A percentile compares a stretch with the other conserved stretches of the same genome.
Conservation (phyloP, 2,888 invertebrate species). For the Acrobasis suavella region DNA sequence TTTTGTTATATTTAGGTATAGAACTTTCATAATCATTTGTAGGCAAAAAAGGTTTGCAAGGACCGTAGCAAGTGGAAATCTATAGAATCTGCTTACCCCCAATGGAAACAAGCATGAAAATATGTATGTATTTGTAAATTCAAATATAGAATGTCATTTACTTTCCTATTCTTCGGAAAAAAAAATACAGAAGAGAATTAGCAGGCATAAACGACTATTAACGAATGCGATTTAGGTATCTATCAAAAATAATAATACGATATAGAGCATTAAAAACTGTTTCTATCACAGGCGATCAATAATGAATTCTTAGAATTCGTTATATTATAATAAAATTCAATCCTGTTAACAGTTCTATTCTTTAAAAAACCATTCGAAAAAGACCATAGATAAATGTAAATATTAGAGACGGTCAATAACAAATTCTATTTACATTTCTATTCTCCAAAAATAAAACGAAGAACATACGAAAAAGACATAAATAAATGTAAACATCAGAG, state of each 20-base stretch:
- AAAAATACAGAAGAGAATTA: too few species aligned
- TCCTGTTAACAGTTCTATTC: background rate
- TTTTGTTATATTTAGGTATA: too few species aligned
- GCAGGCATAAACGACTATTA: background rate
- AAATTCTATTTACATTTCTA: too few species aligned
- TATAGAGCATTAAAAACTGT: background rate
- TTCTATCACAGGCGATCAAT: background rate
- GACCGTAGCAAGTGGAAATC: too few species aligned
- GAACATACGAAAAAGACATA: background rate
- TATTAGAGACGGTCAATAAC: background rate
- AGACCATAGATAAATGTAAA: conserved; percentile 6
- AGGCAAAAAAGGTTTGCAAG: too few species aligned
- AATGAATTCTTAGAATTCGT: too few species aligned
- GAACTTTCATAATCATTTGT: background rate
- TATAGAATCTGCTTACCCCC: too few species aligned
- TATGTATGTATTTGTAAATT: too few species aligned
- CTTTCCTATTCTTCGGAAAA: too few species aligned
- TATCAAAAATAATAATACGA: background rate
- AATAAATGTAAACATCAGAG: conserved; percentile 9
- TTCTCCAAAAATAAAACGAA: background rate
- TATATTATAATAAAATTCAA: too few species aligned
- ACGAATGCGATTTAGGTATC: background rate
- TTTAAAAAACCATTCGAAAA: background rate
- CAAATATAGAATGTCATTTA: background rate
- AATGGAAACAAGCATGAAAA: too few species aligned